These are phyloP conservation scores for Telmatochromis bifrenatus DNA, from an alignment of 2,113 vertebrate species.

Conservation along the genomic window DNA sequence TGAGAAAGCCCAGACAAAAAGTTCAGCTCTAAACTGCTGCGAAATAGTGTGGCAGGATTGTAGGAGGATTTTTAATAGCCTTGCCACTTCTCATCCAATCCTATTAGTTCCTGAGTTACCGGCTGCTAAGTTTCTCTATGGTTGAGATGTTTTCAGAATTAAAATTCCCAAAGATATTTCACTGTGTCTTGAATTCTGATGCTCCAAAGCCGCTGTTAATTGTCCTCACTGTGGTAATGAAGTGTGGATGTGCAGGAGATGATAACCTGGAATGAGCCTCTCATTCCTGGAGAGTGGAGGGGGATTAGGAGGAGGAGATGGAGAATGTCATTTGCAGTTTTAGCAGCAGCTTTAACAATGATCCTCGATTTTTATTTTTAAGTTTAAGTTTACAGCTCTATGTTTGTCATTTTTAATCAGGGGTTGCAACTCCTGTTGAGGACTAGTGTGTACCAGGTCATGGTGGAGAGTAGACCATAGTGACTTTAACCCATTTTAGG, in stretches of 20 bases:
- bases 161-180: background rate
- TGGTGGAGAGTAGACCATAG: background rate
- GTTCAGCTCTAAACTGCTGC: background rate
- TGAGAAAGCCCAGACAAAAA: background rate
- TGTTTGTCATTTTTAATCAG: background rate
- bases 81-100: background rate
- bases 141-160: background rate
- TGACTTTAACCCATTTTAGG: background rate
- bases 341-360: background rate
- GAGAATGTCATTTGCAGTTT: background rate
- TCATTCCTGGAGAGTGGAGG: background rate
- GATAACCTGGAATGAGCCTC: background rate
- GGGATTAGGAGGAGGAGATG: background rate
- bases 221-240: background rate
- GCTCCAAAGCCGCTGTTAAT: background rate
- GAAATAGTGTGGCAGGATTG: background rate
- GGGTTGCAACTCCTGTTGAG: background rate
- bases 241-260: background rate
- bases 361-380: background rate
- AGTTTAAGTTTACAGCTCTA: background rate
- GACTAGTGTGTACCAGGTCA: background rate
- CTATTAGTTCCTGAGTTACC: background rate
- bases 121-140: background rate
- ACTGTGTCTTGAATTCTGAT: background rate
- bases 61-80: constrained; percentile 12